Evolutionary conservation across 2,888 invertebrate genomes (phyloP), one percentile per base, ranked within the genome.

Genomic region (Leptinotarsa peninsularis): DNA sequence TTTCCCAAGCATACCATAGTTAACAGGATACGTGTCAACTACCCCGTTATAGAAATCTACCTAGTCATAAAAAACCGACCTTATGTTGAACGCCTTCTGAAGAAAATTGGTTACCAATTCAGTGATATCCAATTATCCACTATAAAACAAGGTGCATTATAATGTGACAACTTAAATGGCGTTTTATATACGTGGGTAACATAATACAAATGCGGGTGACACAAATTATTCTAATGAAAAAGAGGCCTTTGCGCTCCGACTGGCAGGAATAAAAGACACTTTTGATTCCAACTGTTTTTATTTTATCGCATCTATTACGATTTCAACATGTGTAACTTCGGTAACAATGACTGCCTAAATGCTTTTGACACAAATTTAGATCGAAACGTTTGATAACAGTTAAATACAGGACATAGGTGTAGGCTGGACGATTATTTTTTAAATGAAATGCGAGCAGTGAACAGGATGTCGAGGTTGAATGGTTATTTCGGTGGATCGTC

Each of bases 101-200:
- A 63, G 76, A 74, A 74, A 72, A 76, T 76, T 72, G 76, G 71
- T 76, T 66, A 71, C 71, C 76, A 76, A 76, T 73, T 76, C 71
- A 71, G 76, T 76, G 71, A 76, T 73, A 72, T 71, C 74, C 76
- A 76, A 76, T 76, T 76, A 76, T 74, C 71, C 66, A 49, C 71
- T 72, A 76, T 76, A 76, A 76, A 76, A 76, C 74, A 76, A 76
- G 76, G 76, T 76, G 73, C 77, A 75, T 77, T 77, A 71, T 69
- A 77, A 77, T 77, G 75, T 77, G 77, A 77, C 77, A 77, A 75
- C 75, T 77, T 77, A 75, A 77, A 77, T 63, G 77, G 60, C 75
- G 75, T 75, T 77, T 77, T 75, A 75, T 73, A 75, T 68, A 73
- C 77, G 75, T 75, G 75, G 73, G 75, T 73, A 75, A 74, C 76